Conservation (phyloP, 1,140 invertebrate species). For the Macrobrachium rosenbergii region DNA sequence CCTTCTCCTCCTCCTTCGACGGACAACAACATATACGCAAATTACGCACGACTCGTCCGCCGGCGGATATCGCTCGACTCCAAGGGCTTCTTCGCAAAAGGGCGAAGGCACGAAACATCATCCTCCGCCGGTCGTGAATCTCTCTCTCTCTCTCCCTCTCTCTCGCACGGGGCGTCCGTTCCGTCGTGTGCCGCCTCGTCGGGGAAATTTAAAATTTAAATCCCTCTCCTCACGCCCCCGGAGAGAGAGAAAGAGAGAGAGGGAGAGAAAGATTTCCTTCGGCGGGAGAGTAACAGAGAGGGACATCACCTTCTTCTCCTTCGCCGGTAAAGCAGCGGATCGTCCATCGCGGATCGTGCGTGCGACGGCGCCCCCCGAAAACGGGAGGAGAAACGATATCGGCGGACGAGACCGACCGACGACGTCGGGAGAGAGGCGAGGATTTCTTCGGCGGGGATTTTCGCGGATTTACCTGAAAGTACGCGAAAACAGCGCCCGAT, state of each 20-base stretch:
- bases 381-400: no score
- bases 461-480: conserved; percentile 18
- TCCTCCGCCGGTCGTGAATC: no score
- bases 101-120: no score
- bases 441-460: conserved; percentile 20
- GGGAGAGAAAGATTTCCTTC: background rate
- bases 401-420: no score
- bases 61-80: background rate
- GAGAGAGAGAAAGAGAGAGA: no score
- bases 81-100: no score
- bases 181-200: no score
- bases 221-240: background rate
- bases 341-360: no score
- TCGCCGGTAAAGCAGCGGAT: background rate
- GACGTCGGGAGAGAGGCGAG: background rate
- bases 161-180: no score
- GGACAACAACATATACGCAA: background rate
- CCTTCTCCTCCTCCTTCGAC: conserved; percentile 15
- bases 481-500: conserved; percentile 6
- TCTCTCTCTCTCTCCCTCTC: no score
- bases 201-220: no score
- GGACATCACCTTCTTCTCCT: background rate
- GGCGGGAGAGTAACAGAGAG: no score
- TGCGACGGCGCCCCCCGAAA: background rate
- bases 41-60: conserved; percentile 35